Conservation (phyloP, 2,888 invertebrate species). For the Phyto melanocephala region DNA sequence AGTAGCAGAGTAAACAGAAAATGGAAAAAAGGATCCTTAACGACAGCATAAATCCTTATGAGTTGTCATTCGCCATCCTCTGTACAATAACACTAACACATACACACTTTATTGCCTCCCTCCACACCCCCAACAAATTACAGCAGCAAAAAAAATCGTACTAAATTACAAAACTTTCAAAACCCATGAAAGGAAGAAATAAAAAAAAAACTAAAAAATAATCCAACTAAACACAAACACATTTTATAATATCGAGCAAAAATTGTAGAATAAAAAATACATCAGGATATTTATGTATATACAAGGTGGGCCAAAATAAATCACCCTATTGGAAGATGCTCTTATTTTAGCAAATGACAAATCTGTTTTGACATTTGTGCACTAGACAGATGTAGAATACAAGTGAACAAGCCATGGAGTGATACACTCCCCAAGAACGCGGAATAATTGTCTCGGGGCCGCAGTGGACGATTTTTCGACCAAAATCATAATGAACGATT, state of each 20-base stretch:
- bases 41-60: conserved; percentile 59
- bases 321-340: too few species aligned
- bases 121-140: not conserved
- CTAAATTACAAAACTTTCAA: conserved; percentile 26
- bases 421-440: too few species aligned
- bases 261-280: conserved; percentile 8
- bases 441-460: too few species aligned
- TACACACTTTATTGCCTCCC: not conserved
- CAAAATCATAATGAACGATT: too few species aligned
- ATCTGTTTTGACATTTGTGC: too few species aligned
- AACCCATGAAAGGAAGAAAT: conserved; percentile 3
- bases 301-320: too few species aligned
- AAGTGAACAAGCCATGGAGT: too few species aligned
- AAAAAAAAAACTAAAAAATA: not conserved
- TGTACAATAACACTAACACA: not conserved
- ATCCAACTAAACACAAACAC: conserved; percentile 9
- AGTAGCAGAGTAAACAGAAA: conserved; percentile 11
- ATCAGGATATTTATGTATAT: not conserved
- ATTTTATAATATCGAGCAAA: not conserved
- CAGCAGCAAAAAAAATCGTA: not conserved
- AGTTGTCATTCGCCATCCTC: conserved; percentile 41
- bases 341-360: too few species aligned
- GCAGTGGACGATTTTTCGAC: too few species aligned
- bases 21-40: conserved; percentile 53
- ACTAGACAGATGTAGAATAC: too few species aligned